A percentile compares a stretch with the other conserved stretches of the same genome.
Evolutionary conservation across 2,113 vertebrate species (phyloP).

Genomic region (Apodemus speciosus): DNA sequence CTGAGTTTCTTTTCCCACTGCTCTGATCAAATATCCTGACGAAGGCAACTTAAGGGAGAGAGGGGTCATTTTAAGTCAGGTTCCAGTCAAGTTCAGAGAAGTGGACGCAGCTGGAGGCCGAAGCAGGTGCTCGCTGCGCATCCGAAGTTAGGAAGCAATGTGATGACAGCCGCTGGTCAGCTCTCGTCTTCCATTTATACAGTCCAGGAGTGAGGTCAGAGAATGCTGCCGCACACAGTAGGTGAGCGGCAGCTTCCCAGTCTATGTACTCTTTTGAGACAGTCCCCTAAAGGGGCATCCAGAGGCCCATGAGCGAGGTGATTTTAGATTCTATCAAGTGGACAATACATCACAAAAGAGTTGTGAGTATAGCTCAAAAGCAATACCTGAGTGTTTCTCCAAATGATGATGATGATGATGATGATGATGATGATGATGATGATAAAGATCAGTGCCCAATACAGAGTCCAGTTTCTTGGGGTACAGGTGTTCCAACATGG

Average conservation of each 20-base stretch:
- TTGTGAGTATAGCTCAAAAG: background rate
- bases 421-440: background rate
- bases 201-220: background rate
- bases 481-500: accelerated
- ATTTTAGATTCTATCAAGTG: background rate
- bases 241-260: no score
- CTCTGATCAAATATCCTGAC: background rate
- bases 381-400: background rate
- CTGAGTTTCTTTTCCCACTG: background rate
- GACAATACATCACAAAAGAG: background rate
- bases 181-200: background rate
- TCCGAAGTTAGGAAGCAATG: no score
- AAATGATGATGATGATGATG: no score
- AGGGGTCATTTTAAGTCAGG: background rate
- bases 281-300: background rate
- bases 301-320: background rate
- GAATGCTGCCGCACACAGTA: background rate
- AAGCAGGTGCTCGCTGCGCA: background rate
- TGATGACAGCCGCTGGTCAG: no score
- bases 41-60: background rate
- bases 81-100: background rate
- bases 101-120: background rate
- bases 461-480: background rate
- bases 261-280: background rate
- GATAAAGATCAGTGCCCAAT: background rate